A percentile compares a stretch with the other conserved stretches of the same genome.
These are phyloP conservation scores for Orius insidiosus DNA, from an alignment of 1,140 invertebrate species.

Conservation along the genomic window DNA sequence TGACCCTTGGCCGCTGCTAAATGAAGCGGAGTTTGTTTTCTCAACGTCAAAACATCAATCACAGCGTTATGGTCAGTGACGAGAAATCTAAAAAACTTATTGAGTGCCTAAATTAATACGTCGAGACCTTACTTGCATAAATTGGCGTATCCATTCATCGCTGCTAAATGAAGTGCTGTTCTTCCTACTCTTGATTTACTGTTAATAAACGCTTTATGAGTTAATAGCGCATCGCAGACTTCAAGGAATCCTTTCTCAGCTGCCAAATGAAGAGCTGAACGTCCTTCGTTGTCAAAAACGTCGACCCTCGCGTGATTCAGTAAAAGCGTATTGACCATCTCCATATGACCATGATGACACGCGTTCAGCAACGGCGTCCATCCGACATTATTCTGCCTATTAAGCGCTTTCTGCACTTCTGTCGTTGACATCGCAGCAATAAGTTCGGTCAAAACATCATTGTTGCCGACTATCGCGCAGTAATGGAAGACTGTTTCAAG, in stretches of 20 bases:
- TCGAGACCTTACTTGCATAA: constrained; percentile 30
- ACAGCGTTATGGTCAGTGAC: constrained; percentile 87
- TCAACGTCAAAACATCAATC: constrained; percentile 84
- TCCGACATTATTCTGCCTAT: constrained; percentile 75
- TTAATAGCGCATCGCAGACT: constrained; percentile 84
- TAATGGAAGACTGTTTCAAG: constrained; percentile 91
- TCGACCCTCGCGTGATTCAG: constrained; percentile 90
- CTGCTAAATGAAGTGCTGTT: constrained; percentile 72
- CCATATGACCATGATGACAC: constrained; percentile 37
- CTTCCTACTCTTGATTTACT: constrained; percentile 74
- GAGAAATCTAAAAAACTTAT: constrained; percentile 48
- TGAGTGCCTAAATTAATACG: neutral
- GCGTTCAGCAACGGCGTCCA: constrained; percentile 95
- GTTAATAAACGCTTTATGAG: constrained; percentile 96
- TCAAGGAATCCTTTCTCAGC: constrained; percentile 83
- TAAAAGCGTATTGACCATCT: constrained; percentile 55
- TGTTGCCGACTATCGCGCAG: constrained; percentile 86
- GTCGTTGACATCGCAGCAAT: constrained; percentile 70
- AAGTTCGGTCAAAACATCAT: constrained; percentile 86
- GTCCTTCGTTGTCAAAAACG: constrained; percentile 91
- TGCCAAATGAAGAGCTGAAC: constrained; percentile 87
- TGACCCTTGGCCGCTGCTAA: constrained; percentile 83
- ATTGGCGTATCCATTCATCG: constrained; percentile 85
- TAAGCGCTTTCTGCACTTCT: constrained; percentile 81
- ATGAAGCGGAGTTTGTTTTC: constrained; percentile 77